Percentiles rank a stretch among this genome's conserved stretches.
Conservation (phyloP, 2,113 vertebrate species). For the Pampusana beccarii region DNA sequence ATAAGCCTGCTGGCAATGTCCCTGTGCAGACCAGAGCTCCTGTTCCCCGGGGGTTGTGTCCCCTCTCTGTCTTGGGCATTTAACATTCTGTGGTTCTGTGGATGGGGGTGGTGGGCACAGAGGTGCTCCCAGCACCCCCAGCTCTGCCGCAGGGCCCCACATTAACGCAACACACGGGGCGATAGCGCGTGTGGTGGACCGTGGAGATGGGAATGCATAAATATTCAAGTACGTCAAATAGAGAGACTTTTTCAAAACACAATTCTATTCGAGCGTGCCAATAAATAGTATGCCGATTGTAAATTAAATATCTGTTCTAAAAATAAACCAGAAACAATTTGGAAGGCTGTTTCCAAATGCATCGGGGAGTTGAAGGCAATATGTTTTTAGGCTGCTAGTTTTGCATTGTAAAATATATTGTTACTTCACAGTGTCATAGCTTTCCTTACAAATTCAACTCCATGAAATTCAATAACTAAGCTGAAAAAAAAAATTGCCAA, state of each 20-base stretch:
- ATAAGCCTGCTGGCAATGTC: rapidly evolving
- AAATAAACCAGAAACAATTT: slow-evolving; percentile 10
- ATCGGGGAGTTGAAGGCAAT: background rate
- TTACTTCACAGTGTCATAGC: background rate
- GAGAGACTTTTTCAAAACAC: background rate
- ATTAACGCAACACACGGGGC: background rate
- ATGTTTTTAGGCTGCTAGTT: background rate
- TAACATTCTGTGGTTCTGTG: no score
- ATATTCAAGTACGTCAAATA: background rate
- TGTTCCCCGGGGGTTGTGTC: background rate
- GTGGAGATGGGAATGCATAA: background rate
- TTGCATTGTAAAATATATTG: background rate
- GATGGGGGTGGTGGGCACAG: no score
- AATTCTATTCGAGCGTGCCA: background rate
- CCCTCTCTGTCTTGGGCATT: no score
- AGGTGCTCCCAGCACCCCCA: no score
- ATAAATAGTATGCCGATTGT: background rate
- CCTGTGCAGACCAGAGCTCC: background rate
- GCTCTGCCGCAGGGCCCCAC: background rate
- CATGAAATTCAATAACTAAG: background rate
- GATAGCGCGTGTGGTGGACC: background rate
- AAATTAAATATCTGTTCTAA: slow-evolving; percentile 39
- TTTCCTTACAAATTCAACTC: background rate
- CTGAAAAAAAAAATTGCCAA: background rate
- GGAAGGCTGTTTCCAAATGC: background rate